Conservation (phyloP, 2,888 invertebrate species). For the Cephus pygmeus region DNA sequence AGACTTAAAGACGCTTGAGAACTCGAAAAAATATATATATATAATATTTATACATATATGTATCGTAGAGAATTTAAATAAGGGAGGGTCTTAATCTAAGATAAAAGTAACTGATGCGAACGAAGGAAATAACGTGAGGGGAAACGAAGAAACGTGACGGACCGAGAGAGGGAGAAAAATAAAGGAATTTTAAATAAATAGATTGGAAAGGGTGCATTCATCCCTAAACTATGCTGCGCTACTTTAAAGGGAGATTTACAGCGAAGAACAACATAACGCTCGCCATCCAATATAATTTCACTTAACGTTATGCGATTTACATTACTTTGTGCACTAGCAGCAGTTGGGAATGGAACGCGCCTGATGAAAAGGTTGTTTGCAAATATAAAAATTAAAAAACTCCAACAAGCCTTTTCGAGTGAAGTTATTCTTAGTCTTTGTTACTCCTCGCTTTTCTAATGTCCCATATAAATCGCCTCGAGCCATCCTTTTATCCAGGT, state of each 20-base stretch:
- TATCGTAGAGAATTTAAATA: no score
- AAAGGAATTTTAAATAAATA: neutral
- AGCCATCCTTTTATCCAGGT: no score
- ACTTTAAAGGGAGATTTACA: no score
- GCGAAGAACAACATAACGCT: neutral
- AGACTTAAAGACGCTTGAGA: no score
- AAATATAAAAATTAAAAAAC: no score
- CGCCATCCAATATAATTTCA: constrained; percentile 8
- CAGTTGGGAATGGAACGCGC: constrained; percentile 33
- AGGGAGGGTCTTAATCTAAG: no score
- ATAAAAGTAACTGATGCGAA: neutral
- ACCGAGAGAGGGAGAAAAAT: neutral
- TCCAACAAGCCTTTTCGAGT: no score
- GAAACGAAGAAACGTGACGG: neutral
- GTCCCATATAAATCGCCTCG: neutral
- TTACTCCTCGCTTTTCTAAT: neutral
- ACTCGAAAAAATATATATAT: constrained; percentile 6
- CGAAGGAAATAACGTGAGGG: neutral
- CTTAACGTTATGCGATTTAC: constrained; percentile 24
- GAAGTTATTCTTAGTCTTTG: no score
- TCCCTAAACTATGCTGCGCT: no score
- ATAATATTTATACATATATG: constrained; percentile 7
- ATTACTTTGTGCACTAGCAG: constrained; percentile 51
- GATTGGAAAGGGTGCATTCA: neutral
- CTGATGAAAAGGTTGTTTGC: constrained; percentile 11